phyloP scores from a whole-genome alignment of 2,888 invertebrate genomes.

The Griposia aprilina region DNA sequence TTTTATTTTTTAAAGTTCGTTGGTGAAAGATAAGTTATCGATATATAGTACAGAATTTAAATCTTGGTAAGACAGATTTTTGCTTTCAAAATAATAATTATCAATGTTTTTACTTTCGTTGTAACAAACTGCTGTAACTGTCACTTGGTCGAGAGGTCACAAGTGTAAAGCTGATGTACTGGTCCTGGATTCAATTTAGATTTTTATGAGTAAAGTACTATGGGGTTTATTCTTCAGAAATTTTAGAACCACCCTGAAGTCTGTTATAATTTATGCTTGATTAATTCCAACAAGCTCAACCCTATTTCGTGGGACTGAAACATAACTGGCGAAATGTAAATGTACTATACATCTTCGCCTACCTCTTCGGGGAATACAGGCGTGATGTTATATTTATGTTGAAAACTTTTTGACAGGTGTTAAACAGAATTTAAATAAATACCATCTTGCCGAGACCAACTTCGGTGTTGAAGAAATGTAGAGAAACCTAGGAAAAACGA shows the following conservation, averaged over 20 bases:
- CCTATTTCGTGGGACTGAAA: neutral
- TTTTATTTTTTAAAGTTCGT: neutral
- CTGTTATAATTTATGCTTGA: too few species aligned
- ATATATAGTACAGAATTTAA: neutral
- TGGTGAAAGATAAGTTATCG: neutral
- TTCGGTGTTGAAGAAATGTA: neutral
- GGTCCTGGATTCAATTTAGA: too few species aligned
- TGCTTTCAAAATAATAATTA: too few species aligned
- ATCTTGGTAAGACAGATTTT: neutral
- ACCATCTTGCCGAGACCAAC: neutral
- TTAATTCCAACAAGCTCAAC: neutral
- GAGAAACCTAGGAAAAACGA: neutral
- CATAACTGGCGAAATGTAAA: neutral
- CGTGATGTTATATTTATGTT: neutral
- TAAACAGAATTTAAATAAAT: neutral
- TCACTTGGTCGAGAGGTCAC: too few species aligned
- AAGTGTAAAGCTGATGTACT: too few species aligned
- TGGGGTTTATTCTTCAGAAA: too few species aligned
- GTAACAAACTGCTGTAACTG: too few species aligned
- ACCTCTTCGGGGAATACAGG: neutral
- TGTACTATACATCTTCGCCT: neutral
- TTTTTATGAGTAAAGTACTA: too few species aligned
- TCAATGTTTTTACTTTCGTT: too few species aligned
- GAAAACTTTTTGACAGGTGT: neutral
- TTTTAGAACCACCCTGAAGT: too few species aligned